phyloP scores from a whole-genome alignment of 2,888 invertebrate genomes.

The Chouioia cunea region DNA sequence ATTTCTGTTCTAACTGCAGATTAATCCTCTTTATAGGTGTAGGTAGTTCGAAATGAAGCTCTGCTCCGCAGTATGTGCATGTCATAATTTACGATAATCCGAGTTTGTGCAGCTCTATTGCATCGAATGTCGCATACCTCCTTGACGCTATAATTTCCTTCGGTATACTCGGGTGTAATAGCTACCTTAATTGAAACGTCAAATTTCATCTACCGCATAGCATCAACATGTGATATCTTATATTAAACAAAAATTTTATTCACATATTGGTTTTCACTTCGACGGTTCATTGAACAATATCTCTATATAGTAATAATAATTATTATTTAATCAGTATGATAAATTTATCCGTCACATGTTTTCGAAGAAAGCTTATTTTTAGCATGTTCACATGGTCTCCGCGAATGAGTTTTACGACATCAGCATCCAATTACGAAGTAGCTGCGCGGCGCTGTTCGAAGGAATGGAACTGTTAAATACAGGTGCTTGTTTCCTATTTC shows the following conservation, averaged over 20 bases:
- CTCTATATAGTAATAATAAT: background rate
- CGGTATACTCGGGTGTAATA: slow-evolving; percentile 37
- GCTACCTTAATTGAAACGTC: slow-evolving; percentile 55
- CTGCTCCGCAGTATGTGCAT: too few species aligned
- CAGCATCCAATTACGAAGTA: slow-evolving; percentile 53
- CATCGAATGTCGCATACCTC: slow-evolving; percentile 22
- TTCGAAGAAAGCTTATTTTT: slow-evolving; percentile 11
- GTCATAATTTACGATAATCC: slow-evolving; percentile 26
- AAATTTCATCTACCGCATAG: slow-evolving; percentile 50
- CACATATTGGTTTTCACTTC: too few species aligned
- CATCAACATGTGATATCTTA: background rate
- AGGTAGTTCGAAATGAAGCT: too few species aligned
- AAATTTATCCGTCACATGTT: background rate
- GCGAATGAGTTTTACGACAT: slow-evolving; percentile 30
- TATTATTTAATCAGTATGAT: background rate
- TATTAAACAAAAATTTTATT: too few species aligned
- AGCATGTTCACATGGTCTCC: background rate
- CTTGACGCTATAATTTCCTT: slow-evolving; percentile 48
- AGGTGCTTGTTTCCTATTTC: slow-evolving; percentile 27
- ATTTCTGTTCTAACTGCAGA: too few species aligned
- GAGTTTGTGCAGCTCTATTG: slow-evolving; percentile 6
- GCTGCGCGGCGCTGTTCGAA: slow-evolving; percentile 40
- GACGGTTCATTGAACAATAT: background rate
- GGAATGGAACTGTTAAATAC: slow-evolving; percentile 48
- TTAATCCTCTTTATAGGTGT: too few species aligned